phyloP scores from a whole-genome alignment of 53 echinoderm and acorn worm genomes.

The Luidia sarsii region DNA sequence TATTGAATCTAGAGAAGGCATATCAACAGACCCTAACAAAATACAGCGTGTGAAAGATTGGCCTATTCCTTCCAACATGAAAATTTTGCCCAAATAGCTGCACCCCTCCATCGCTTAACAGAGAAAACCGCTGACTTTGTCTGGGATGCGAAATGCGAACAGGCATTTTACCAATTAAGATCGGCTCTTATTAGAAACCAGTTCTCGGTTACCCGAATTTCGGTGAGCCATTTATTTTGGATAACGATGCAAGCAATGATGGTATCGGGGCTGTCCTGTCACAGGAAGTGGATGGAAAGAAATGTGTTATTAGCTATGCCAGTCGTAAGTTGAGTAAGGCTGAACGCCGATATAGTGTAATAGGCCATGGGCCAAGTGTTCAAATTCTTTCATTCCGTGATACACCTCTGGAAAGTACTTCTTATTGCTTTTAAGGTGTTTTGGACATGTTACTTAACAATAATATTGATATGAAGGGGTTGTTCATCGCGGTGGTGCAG shows the following conservation, averaged over 20 bases:
- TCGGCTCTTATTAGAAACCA: background rate
- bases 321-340: slow-evolving; percentile 2
- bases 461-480: too few relatives aligned
- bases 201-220: background rate
- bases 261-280: slow-evolving; percentile 7
- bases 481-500: too few relatives aligned
- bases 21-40: background rate
- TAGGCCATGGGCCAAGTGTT: too few relatives aligned
- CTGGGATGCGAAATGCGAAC: background rate
- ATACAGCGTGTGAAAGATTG: background rate
- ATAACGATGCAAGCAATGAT: background rate
- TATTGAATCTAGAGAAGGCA: background rate
- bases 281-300: background rate
- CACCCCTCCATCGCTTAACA: slow-evolving; percentile 2
- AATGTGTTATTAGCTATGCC: background rate
- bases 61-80: background rate
- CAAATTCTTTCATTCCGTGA: too few relatives aligned
- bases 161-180: slow-evolving; percentile 3
- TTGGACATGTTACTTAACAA: too few relatives aligned
- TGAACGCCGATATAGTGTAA: background rate
- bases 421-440: too few relatives aligned
- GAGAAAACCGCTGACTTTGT: background rate
- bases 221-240: background rate
- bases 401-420: too few relatives aligned
- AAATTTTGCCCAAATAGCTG: slow-evolving; percentile 3